phyloP scores from a whole-genome alignment of 2,113 vertebrate genomes.

The Pedionomus torquatus region DNA sequence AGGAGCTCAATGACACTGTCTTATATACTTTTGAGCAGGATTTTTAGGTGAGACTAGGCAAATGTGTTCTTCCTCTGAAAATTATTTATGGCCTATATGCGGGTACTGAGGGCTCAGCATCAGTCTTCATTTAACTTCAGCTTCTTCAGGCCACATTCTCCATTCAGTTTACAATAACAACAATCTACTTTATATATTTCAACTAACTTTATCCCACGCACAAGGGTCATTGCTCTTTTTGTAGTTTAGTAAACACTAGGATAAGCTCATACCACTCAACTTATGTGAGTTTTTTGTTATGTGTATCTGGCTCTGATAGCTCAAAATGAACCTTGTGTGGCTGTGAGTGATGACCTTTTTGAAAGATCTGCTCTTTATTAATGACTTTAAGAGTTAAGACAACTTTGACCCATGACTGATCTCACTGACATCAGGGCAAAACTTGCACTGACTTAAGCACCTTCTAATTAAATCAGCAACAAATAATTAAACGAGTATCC shows the following conservation, averaged over 20 bases:
- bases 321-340: background rate
- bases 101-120: background rate
- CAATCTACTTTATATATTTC: background rate
- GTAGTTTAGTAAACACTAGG: background rate
- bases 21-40: background rate
- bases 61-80: background rate
- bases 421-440: slow-evolving; percentile 6
- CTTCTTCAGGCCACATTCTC: accelerated
- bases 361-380: background rate
- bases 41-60: background rate
- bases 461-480: slow-evolving; percentile 23
- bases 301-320: background rate
- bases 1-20: background rate
- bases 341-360: background rate
- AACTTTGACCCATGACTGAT: background rate
- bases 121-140: background rate
- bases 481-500: slow-evolving; percentile 41
- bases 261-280: background rate
- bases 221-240: background rate
- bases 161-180: background rate
- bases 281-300: background rate
- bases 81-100: background rate
- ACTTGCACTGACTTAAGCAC: background rate
- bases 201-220: background rate
- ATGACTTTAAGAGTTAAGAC: background rate